Base-by-base conservation (phyloP, 2,888 invertebrate genomes). In the Anticlea derivata region DNA sequence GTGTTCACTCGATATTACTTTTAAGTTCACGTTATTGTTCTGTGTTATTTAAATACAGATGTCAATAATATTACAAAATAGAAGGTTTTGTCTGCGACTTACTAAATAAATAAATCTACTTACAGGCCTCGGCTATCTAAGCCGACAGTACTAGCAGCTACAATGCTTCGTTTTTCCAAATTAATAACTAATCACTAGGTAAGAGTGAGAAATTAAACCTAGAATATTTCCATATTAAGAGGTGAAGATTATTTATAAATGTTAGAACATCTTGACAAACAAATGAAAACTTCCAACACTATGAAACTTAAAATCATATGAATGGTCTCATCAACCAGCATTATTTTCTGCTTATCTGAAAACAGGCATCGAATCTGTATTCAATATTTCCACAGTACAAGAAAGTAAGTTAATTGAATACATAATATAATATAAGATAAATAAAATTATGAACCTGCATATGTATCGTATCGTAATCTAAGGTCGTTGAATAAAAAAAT, bases 271-370 rank as follows among this genome's bases (percentile, higher is more conserved):
- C 34, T 37, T 50, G 31, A 45, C 29, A 43, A 43, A 34, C 39
- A 51, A 31, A 47, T 31, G 5, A 52, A 43, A 52, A 48, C 40
- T 26, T 40, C 31, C 29, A 49, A 31, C 6, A 31, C 31, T 41
- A 76, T 61, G 65, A 73, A 35, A 37, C 35, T 74, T 69, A 66
- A 73, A 85, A 81, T 45, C 27, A 41, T 26, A 37, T 48, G 22
- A 45, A 47, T 88, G 87, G 89, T 86, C 87, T 79, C 89, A 71
- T 83, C 78, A 86, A 89, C 87, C 89, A 89, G 88, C 88, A 78
- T 81, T 75, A 24, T 39, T 24, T 34, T 43, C 50, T 30, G 17
- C 23, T 35, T 34, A 43, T 37, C 46, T 23, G 17, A 37, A 39
- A 51, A 52, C 76, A 70, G 70, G 73, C 71, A 82, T 80, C 8